phyloP scores from a whole-genome alignment of 2,797 vertebrate species.

The Eutrigla gurnardus region DNA sequence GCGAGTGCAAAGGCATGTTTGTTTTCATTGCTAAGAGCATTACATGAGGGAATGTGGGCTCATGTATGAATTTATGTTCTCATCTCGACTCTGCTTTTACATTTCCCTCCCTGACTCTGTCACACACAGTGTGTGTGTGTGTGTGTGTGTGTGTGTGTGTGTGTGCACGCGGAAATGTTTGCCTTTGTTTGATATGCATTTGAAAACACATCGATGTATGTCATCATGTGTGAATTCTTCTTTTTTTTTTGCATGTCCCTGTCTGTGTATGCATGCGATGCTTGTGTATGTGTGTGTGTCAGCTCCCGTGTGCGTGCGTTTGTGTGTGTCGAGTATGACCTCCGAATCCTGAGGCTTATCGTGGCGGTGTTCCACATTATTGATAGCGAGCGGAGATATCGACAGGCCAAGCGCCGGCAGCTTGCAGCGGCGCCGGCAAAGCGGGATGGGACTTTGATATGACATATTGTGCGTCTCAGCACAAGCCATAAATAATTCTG shows the following conservation, averaged over 20 bases:
- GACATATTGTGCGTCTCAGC: conserved; percentile 99
- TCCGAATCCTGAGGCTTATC: conserved; percentile 90
- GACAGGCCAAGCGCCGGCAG: conserved; percentile 92
- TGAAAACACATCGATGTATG: conserved; percentile 47
- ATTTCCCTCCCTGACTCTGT: conserved; percentile 11
- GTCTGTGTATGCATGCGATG: conserved; percentile 38
- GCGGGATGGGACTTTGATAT: conserved; percentile 97
- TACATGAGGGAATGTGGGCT: conserved; percentile 34
- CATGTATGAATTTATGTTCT: conserved; percentile 40
- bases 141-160: not conserved
- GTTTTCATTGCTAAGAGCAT: conserved; percentile 38
- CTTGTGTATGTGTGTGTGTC: conserved; percentile 27
- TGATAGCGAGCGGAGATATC: conserved; percentile 96
- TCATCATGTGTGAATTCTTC: conserved; percentile 38
- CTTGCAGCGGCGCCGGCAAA: conserved; percentile 73
- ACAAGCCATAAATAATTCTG: conserved; percentile 99
- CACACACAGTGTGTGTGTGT: not conserved
- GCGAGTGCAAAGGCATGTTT: conserved; percentile 25
- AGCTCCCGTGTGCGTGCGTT: conserved; percentile 41
- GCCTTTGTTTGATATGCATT: conserved; percentile 43
- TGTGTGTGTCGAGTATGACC: conserved; percentile 84
- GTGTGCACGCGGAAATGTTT: not conserved
- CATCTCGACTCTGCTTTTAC: conserved; percentile 27
- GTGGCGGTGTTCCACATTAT: conserved; percentile 93
- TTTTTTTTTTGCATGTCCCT: conserved; percentile 34